Percentiles rank a stretch among this genome's conserved stretches.
Conservation (phyloP, 2,888 invertebrate genomes). For the Exocentrus adspersus region DNA sequence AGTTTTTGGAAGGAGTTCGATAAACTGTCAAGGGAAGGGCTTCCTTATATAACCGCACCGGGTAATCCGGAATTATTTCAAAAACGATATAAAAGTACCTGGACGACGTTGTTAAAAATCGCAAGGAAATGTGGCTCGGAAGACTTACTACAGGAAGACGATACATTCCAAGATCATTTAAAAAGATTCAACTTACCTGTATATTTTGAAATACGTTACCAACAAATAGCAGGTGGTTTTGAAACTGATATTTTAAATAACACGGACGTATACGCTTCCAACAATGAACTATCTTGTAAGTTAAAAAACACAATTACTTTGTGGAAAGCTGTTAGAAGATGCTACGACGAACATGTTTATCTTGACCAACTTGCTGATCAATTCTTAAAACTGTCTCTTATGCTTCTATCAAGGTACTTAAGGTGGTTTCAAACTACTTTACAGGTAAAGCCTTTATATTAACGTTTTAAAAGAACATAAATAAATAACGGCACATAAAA, state of each 20-base stretch:
- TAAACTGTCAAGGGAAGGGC: slow-evolving; percentile 80
- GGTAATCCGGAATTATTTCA: slow-evolving; percentile 92
- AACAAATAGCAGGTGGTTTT: slow-evolving; percentile 84
- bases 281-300: slow-evolving; percentile 62
- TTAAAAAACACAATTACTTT: slow-evolving; percentile 62
- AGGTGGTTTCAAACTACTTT: slow-evolving; percentile 70
- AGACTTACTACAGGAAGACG: slow-evolving; percentile 71
- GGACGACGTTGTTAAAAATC: slow-evolving; percentile 78
- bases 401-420: slow-evolving; percentile 82
- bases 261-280: slow-evolving; percentile 47
- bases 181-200: slow-evolving; percentile 94
- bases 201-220: slow-evolving; percentile 96
- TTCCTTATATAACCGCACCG: slow-evolving; percentile 88
- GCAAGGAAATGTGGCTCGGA: slow-evolving; percentile 73
- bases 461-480: too few relatives aligned
- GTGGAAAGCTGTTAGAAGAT: slow-evolving; percentile 63
- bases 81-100: slow-evolving; percentile 81
- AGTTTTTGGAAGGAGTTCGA: slow-evolving; percentile 91
- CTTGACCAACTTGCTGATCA: slow-evolving; percentile 81
- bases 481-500: too few relatives aligned
- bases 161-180: slow-evolving; percentile 78
- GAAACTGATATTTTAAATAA: slow-evolving; percentile 62
- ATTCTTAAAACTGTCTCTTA: slow-evolving; percentile 90
- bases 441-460: slow-evolving; percentile 42
- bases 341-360: slow-evolving; percentile 85